Base-by-base conservation (phyloP, 2,113 vertebrate genomes). In the Rhinichthys klamathensis region DNA sequence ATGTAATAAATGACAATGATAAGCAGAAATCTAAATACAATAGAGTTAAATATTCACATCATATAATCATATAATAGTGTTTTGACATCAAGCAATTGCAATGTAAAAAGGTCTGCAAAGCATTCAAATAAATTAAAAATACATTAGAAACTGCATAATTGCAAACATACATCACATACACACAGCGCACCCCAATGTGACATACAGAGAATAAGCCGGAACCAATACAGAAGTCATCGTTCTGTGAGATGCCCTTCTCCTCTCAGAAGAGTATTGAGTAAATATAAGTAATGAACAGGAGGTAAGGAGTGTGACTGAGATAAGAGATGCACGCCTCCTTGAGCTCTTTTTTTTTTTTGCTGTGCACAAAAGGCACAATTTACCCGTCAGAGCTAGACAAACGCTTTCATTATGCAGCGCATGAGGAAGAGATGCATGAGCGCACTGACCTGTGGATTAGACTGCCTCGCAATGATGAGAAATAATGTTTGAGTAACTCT, bases 371-470 rank as follows among this genome's bases (percentile, higher is more conserved):
- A 87, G 84, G 72, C 85, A 82, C 83, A 79, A 75, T 91, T 87
- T 82, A 83, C 80, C 73, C 79, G 58, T 60, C 51, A 73, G 54
- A 30, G 78, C 72, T 79, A 79, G 80, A 87, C 86, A 88, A 89
- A 90, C 84, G 63, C 54, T 91, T 87, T 85, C 84, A 84, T 83
- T 88, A 88, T 56, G 46, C 46, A 69, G 78, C 4, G 67, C 15
- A 72, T 61, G 49, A 77, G 67, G 88, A 65, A 82, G 73, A 85
- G 70, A 84, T 82, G 49, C 73, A 83, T 82, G 70, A 88, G 32
- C 82, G 82, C 74, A 61, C 21, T 78, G 38, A 85, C 81, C 81
- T 80, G 76, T 72, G 80, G 76, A 82, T 78, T 73, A 69, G 25
- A 27, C 41, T 41, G 49, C 46, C 87, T 85, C 3, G 30, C 21